Base-by-base conservation (phyloP, 2,888 invertebrate species). In the Tupiocoris notatus region DNA sequence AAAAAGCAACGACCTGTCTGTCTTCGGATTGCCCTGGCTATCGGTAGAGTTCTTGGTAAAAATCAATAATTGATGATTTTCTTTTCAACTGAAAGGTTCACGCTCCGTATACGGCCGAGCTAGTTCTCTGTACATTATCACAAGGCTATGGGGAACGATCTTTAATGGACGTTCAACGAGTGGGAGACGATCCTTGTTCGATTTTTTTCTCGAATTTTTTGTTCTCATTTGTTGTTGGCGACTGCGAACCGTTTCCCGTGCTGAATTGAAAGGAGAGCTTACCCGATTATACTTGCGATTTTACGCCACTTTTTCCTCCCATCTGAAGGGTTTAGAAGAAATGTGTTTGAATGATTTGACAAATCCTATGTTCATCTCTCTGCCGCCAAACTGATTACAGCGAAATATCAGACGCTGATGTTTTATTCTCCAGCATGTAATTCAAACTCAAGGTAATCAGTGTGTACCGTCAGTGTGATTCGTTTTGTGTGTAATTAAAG, bases 41-140 rank as follows among this genome's bases (percentile, higher is more conserved):
- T 65, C 75, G 75, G 75, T 75, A 75, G 65, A 65, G 75, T 75
- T 75, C 75, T 75, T 25, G 65, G 75, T 75, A 75, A 75, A 75
- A 58, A 75, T 75, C 75, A 75, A 75, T 75, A 57, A 75, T 75
- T 75, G 75, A 75, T 75, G 75, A 68, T 61, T 73, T 75, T 62
- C 22, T 63, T 63, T 63, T 16, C 3, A 17, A 20, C 17, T 39
- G 39, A 39, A 39, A 39, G 39, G 16, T 17, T 59, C 61, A 70
- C 56, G 24, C 63, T 39, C 74, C 74, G 22, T 74, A 75, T 64
- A 75, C 57, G 75, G 75, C 20, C 65, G 57, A 56, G 57, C 65
- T 54, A 58, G 63, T 54, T 9, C 56, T 20, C 57, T 56, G 56
- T 56, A 24, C 24, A 75, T 75, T 75, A 75, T 23, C 75, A 75